Evolutionary conservation across 2,888 invertebrate species (phyloP).

Genomic region (Leptinotarsa juncta): DNA sequence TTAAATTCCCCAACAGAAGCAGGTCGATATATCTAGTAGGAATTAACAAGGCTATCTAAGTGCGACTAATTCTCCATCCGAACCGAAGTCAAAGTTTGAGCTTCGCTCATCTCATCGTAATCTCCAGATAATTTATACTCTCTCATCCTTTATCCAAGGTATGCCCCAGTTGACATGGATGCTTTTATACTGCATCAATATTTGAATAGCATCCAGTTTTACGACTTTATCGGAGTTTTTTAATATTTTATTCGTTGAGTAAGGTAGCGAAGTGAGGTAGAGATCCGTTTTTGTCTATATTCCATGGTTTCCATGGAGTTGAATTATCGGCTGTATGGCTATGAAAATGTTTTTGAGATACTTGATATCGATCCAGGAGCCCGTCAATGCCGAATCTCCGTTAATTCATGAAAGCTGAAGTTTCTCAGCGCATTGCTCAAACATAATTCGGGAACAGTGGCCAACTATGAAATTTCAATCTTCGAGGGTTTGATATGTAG

Average conservation of each 20-base stretch:
- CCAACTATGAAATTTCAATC: no score
- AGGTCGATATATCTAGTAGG: background rate
- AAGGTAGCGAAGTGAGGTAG: background rate
- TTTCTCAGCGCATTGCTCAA: no score
- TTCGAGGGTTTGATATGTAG: no score
- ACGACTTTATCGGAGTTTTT: conserved; percentile 1
- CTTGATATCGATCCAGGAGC: no score
- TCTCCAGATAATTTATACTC: conserved; percentile 15
- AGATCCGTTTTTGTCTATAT: background rate
- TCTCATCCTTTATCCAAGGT: conserved; percentile 9
- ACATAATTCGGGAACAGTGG: no score
- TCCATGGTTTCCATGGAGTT: background rate
- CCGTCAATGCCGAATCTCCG: no score
- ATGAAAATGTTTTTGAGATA: no score
- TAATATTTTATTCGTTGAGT: conserved; percentile 12
- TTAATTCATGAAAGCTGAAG: no score
- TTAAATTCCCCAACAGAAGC: background rate
- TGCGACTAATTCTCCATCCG: background rate
- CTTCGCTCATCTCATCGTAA: background rate
- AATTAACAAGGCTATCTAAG: background rate
- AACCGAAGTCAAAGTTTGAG: conserved; percentile 7
- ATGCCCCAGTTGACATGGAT: conserved; percentile 1
- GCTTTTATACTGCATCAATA: conserved; percentile 13
- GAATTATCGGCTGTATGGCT: no score
- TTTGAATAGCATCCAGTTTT: conserved; percentile 13